These are phyloP conservation scores for Nymphalis polychloros DNA, from an alignment of 2,888 invertebrate genomes.

Conservation along the genomic window DNA sequence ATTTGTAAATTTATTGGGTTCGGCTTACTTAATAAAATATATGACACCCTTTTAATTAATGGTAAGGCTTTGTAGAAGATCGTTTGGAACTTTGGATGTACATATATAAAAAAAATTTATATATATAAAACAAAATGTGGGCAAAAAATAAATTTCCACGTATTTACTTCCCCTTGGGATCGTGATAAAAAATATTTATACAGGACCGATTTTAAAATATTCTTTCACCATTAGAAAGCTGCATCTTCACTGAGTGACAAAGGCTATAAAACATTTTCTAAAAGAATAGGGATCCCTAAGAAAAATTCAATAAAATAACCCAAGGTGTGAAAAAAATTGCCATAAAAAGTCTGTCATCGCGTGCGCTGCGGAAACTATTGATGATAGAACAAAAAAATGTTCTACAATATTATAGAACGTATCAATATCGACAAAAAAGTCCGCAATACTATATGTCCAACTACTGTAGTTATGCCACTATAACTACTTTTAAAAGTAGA, in stretches of 20 bases:
- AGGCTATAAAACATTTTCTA: neutral
- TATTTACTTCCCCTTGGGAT: too few species aligned
- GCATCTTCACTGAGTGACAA: neutral
- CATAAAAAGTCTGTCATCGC: neutral
- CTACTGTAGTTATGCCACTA: neutral
- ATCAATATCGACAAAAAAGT: neutral
- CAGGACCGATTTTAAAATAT: too few species aligned
- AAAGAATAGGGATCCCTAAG: neutral
- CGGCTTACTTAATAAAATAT: too few species aligned
- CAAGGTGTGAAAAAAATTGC: neutral
- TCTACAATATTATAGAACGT: neutral
- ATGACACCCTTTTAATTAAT: too few species aligned
- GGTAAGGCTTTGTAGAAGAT: too few species aligned
- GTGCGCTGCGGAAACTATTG: slow-evolving; percentile 2
- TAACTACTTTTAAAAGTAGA: neutral
- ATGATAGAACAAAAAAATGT: neutral
- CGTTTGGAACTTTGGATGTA: too few species aligned
- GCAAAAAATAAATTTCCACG: too few species aligned
- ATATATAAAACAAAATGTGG: too few species aligned
- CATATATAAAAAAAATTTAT: too few species aligned
- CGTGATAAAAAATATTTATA: too few species aligned
- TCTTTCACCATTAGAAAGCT: neutral
- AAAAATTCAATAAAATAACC: neutral
- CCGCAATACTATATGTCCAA: neutral
- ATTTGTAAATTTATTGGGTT: too few species aligned